Evolutionary conservation across 1,140 invertebrate species (phyloP), one percentile per base, ranked within the genome.

Genomic region (Archivesica marissinica): DNA sequence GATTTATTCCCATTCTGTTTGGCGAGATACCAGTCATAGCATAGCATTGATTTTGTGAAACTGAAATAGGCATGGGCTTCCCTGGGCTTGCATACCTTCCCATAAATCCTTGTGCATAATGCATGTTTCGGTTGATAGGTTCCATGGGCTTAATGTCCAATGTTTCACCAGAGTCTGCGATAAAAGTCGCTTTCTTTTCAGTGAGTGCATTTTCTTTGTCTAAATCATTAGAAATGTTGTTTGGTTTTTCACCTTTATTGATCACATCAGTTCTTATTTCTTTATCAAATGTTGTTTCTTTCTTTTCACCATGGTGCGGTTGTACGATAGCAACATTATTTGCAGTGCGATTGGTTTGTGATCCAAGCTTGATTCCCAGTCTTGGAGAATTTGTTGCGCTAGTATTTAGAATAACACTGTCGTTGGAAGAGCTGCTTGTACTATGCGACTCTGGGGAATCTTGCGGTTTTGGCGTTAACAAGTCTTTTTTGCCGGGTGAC

Each of bases 121-220:
- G 90, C 88, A 92, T 86, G 13, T 91, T 89, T 39, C 91, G 94
- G 20, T 98, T 94, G 52, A 99, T 94, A 0, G 98, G 97, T 87
- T 97, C 96, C 98, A 99, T 98, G 0, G 98, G 98, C 92, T 98
- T 96, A n/a, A 98, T 96, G 89, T 96, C 96, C 88, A 97, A 95
- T 0, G 96, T 95, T 89, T 97, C 97, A 76, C 97, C 97, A 88
- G 97, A 96, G 66, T 97, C 96, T 38, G 96, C 96, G 23, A 92
- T 90, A 79, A 93, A 93, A 13, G 92, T 91, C 30, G 89, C 91
- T 75, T 92, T 90, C 91, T 92, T 92, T 75, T 92, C 86, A 23
- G 90, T 83, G 66, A 90, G 87, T 72, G 89, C 92, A 6, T 90
- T 90, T 52, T 90, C 90, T 38, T 90, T 92, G 38, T 88, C 87